Conservation (phyloP, 2,888 invertebrate species). For the Microplitis manilae region DNA sequence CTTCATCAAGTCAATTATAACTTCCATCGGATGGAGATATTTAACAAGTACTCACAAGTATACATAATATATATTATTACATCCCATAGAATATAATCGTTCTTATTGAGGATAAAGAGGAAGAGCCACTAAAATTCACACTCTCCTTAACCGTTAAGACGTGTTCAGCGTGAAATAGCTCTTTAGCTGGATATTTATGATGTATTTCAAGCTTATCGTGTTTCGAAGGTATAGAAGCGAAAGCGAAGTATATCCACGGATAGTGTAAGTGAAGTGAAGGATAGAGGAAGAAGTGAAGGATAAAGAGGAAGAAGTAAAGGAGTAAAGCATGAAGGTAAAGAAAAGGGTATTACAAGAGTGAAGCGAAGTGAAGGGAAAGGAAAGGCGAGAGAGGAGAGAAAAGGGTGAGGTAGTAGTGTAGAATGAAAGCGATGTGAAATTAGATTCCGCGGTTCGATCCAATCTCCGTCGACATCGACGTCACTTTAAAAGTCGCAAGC, state of each 20-base stretch:
- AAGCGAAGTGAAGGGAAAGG: neutral
- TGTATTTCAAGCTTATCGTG: conserved; percentile 22
- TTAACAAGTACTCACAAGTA: too few relatives aligned
- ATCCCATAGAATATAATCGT: too few relatives aligned
- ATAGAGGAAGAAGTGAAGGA: neutral
- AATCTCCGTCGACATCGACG: conserved; percentile 32
- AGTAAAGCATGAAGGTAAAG: neutral
- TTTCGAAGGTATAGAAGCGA: neutral
- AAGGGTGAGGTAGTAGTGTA: neutral
- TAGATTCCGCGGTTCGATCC: conserved; percentile 32
- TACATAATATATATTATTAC: too few relatives aligned
- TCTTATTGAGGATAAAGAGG: too few relatives aligned
- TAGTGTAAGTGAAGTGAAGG: neutral
- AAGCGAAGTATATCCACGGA: neutral
- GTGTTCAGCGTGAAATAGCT: conserved; percentile 27
- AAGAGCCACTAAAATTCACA: conserved; percentile 16
- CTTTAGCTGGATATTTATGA: conserved; percentile 30
- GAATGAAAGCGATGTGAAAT: conserved; percentile 24
- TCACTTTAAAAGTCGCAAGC: conserved; percentile 20
- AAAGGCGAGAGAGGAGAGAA: neutral
- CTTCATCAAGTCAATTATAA: too few relatives aligned
- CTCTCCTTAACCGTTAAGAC: neutral
- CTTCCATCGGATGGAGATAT: too few relatives aligned
- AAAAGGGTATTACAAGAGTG: too few relatives aligned
- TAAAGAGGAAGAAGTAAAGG: neutral